phyloP scores from a whole-genome alignment of 2,888 invertebrate species.

The Lycia hirtaria region DNA sequence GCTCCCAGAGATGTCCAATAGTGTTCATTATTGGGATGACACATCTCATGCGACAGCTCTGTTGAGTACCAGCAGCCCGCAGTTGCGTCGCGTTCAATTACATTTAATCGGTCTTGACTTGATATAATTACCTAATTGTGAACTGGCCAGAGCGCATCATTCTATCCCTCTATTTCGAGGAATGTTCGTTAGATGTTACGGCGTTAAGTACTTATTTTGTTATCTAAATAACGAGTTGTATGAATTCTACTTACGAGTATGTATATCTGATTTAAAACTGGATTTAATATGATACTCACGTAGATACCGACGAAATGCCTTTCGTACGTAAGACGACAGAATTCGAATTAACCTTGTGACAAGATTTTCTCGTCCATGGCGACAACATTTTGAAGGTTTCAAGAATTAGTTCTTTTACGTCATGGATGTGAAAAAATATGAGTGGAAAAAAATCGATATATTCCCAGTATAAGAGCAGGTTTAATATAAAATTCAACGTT shows the following conservation, averaged over 20 bases:
- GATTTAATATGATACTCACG: constrained; percentile 24
- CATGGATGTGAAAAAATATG: too few relatives aligned
- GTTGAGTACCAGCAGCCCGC: constrained; percentile 48
- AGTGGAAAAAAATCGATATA: too few relatives aligned
- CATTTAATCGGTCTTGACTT: constrained; percentile 79
- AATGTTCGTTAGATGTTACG: constrained; percentile 5
- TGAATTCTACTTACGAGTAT: constrained; percentile 33
- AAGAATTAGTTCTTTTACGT: constrained; percentile 7
- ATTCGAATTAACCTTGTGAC: constrained; percentile 20
- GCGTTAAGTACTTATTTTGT: not conserved
- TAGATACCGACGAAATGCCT: constrained; percentile 18
- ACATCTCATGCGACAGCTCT: constrained; percentile 45
- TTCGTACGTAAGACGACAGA: constrained; percentile 12
- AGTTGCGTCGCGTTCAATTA: constrained; percentile 78
- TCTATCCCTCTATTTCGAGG: constrained; percentile 35
- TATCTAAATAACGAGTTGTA: constrained; percentile 22
- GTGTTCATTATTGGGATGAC: constrained; percentile 50
- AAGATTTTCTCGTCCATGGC: constrained; percentile 19
- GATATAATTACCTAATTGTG: constrained; percentile 80
- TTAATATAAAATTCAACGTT: constrained; percentile 4
- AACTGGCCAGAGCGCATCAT: constrained; percentile 53
- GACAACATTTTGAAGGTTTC: constrained; percentile 20
- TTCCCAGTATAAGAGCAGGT: too few relatives aligned
- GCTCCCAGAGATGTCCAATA: constrained; percentile 32
- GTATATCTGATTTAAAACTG: constrained; percentile 30